Evolutionary conservation across 2,113 vertebrate genomes (phyloP).

Genomic region (Passerina amoena): DNA sequence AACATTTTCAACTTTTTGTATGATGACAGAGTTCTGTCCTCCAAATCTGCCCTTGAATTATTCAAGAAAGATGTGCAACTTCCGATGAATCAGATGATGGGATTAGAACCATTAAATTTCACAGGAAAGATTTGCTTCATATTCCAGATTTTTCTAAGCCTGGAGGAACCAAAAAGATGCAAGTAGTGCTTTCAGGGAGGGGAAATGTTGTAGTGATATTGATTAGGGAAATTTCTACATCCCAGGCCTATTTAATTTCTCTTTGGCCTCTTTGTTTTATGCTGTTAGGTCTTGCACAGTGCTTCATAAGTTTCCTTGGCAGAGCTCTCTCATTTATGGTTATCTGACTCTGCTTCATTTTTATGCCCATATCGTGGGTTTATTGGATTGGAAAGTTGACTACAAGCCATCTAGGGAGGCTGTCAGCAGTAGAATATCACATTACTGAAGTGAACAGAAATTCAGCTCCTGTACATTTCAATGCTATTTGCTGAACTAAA

Average conservation of each 20-base stretch:
- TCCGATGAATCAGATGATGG: neutral
- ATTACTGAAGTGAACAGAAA: constrained; percentile 26
- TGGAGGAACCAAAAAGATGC: neutral
- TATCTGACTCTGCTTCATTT: constrained; percentile 34
- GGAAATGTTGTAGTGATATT: neutral
- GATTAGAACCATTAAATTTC: neutral
- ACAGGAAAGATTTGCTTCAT: neutral
- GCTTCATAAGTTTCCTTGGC: neutral
- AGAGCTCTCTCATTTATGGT: neutral
- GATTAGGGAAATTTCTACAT: neutral
- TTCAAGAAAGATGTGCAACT: neutral
- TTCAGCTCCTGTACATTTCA: neutral
- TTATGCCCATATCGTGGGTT: neutral
- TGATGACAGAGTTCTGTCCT: neutral
- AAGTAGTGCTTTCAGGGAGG: neutral
- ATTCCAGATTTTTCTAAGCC: neutral
- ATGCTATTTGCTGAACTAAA: constrained; percentile 27
- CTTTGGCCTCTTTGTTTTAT: neutral
- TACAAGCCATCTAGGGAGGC: constrained; percentile 1
- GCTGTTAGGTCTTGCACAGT: neutral
- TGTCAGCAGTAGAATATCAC: constrained; percentile 23
- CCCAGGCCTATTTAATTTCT: neutral
- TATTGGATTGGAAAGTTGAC: constrained; percentile 43
- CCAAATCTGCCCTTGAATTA: neutral
- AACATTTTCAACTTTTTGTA: neutral